Conservation (phyloP, 2,113 vertebrate species). For the Piaya cayana region DNA sequence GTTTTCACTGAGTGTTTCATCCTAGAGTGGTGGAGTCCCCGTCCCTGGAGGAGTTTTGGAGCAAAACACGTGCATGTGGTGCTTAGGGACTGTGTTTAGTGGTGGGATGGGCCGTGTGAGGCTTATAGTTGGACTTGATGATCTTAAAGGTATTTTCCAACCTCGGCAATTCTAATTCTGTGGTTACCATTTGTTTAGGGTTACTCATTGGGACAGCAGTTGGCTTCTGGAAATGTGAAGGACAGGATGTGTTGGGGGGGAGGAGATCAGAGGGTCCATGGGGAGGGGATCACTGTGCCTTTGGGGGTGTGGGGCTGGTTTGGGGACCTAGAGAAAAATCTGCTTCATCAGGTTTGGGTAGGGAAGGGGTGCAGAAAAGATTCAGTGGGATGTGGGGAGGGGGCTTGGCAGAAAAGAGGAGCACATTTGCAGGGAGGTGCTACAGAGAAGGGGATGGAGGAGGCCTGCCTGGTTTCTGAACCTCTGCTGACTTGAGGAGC, state of each 20-base stretch:
- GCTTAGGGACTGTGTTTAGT: too few relatives aligned
- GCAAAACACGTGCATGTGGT: too few relatives aligned
- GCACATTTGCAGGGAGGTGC: accelerated
- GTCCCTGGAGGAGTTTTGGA: too few relatives aligned
- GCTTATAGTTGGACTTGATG: too few relatives aligned
- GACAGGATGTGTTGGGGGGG: accelerated
- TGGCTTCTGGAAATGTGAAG: background rate
- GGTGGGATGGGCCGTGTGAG: too few relatives aligned
- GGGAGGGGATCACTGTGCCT: background rate
- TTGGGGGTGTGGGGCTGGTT: background rate
- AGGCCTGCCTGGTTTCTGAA: background rate
- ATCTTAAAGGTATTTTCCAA: too few relatives aligned
- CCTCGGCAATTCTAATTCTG: too few relatives aligned
- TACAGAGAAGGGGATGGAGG: background rate
- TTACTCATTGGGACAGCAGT: background rate
- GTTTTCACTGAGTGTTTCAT: too few relatives aligned
- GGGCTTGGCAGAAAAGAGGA: background rate
- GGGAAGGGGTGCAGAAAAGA: background rate
- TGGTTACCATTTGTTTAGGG: too few relatives aligned
- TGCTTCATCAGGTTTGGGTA: background rate
- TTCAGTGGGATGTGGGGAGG: accelerated
- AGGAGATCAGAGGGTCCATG: accelerated
- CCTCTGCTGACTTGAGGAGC: background rate
- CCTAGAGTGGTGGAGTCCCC: too few relatives aligned
- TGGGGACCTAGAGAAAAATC: too few relatives aligned